Evolutionary conservation across 2,888 invertebrate species (phyloP).

Genomic region (Andrena dorsata): DNA sequence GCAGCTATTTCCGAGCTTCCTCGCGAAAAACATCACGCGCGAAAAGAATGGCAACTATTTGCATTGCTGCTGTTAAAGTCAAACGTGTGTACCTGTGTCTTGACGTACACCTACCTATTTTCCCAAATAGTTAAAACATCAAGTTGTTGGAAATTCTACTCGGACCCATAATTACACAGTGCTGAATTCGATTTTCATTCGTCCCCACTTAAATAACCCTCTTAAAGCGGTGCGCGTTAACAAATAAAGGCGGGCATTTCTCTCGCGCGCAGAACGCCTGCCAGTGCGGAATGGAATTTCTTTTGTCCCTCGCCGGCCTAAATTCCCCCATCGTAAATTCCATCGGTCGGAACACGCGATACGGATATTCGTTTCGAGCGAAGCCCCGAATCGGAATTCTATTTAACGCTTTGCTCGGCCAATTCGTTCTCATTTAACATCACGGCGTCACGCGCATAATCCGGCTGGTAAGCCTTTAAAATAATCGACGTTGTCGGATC

Average conservation of each 20-base stretch:
- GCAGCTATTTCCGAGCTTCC: conserved; percentile 2
- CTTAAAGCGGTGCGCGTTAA: no score
- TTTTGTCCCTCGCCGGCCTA: not conserved
- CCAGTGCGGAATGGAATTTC: not conserved
- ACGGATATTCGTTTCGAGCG: conserved; percentile 15
- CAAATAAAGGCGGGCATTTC: no score
- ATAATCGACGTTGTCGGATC: conserved; percentile 78
- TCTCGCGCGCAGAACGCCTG: not conserved
- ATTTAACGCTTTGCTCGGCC: conserved; percentile 67
- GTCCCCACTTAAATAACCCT: no score
- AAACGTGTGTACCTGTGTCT: no score
- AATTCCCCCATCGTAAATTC: conserved; percentile 9
- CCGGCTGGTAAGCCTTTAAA: conserved; percentile 82
- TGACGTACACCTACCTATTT: no score
- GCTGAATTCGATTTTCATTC: no score
- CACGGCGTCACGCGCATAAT: conserved; percentile 78
- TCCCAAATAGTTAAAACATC: no score
- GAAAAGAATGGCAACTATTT: no score
- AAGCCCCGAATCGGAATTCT: conserved; percentile 36
- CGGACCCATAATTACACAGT: no score
- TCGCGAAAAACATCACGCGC: not conserved
- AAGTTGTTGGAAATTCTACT: no score
- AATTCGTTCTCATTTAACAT: conserved; percentile 77
- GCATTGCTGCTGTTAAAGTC: no score
- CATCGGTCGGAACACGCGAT: not conserved